A percentile compares a stretch with the other conserved stretches of the same genome.
phyloP scores from a whole-genome alignment of 35 echinoderm and acorn worm species.

The Holothuria glaberrima region DNA sequence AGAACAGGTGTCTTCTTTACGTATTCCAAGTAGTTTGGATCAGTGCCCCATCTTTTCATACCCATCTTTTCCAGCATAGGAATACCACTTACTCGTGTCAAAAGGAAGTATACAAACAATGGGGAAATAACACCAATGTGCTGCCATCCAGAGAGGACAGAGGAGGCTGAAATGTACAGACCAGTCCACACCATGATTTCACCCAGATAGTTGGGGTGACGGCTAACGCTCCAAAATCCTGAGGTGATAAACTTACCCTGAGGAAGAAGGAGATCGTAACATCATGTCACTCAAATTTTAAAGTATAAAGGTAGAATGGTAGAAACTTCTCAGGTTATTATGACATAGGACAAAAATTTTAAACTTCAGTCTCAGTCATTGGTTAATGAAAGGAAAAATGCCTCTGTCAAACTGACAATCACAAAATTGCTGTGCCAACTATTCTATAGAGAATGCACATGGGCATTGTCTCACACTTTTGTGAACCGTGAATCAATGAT shows the following conservation, averaged over 20 bases:
- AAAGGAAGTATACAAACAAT: conserved; percentile 82
- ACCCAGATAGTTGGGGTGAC: conserved; percentile 96
- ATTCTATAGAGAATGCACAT: too few relatives aligned
- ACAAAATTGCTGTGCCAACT: too few relatives aligned
- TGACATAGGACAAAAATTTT: too few relatives aligned
- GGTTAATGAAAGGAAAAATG: too few relatives aligned
- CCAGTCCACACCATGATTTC: conserved; percentile 90
- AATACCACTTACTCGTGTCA: conserved; percentile 82
- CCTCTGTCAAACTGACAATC: too few relatives aligned
- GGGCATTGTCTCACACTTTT: too few relatives aligned
- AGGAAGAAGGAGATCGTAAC: neutral
- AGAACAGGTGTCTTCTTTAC: conserved; percentile 82
- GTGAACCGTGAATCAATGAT: too few relatives aligned
- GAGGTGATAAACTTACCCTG: conserved; percentile 92
- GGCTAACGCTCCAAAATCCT: conserved; percentile 92
- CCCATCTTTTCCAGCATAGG: conserved; percentile 83
- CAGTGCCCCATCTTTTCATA: conserved; percentile 81
- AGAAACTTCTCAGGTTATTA: too few relatives aligned
- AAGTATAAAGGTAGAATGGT: too few relatives aligned
- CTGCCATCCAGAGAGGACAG: conserved; percentile 81
- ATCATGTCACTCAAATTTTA: neutral
- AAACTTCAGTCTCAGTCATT: too few relatives aligned
- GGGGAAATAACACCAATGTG: conserved; percentile 83
- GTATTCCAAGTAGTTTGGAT: conserved; percentile 73
- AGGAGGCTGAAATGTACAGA: conserved; percentile 84